These are phyloP conservation scores for Charina bottae DNA, from an alignment of 2,113 vertebrate species.

Conservation along the genomic window DNA sequence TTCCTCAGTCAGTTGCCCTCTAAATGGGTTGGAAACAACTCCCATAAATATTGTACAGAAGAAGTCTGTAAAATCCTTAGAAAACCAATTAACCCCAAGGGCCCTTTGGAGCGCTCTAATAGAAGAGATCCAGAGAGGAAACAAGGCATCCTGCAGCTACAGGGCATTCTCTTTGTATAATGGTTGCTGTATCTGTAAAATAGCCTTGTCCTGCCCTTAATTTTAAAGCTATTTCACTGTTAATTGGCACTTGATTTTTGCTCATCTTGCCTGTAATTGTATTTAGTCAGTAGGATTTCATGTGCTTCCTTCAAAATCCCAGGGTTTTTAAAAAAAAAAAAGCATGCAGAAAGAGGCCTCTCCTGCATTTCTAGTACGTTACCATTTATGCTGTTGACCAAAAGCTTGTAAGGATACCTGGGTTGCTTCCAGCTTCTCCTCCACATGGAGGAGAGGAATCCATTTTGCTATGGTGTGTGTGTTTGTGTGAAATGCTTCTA, in stretches of 20 bases:
- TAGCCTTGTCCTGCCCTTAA: not conserved
- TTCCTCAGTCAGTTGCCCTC: not conserved
- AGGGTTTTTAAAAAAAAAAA: not conserved
- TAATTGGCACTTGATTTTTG: not conserved
- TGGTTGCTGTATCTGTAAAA: not conserved
- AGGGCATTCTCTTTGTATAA: not conserved
- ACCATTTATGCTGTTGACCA: not conserved
- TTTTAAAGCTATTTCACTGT: not conserved
- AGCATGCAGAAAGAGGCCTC: not conserved
- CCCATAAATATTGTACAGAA: not conserved
- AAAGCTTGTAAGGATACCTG: not conserved
- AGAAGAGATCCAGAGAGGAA: not conserved
- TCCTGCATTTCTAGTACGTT: not conserved
- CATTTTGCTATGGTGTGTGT: not conserved
- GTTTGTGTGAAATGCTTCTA: not conserved
- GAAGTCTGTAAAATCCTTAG: not conserved
- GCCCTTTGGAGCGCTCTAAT: not conserved
- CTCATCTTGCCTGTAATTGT: not conserved
- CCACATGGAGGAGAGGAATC: not conserved
- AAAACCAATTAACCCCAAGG: not conserved
- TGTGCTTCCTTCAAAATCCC: not conserved
- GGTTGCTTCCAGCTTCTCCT: not conserved
- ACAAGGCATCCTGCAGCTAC: not conserved
- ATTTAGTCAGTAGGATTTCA: not conserved
- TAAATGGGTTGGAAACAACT: not conserved